Evolutionary conservation across 2,113 vertebrate species (phyloP).

Genomic region (Piaya cayana): DNA sequence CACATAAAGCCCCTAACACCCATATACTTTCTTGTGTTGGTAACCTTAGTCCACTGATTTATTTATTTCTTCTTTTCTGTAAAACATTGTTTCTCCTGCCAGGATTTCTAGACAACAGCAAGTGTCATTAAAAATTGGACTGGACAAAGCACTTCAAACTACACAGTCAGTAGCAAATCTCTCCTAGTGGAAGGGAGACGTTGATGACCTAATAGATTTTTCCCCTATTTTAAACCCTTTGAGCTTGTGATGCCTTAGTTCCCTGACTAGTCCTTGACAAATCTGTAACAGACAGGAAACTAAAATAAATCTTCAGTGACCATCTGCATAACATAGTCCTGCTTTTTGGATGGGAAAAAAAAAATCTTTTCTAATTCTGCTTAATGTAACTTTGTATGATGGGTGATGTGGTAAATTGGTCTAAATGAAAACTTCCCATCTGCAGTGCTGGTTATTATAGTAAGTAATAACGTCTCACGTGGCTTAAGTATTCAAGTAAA

Average conservation of each 20-base stretch:
- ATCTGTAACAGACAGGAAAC: background rate
- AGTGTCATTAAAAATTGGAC: conserved; percentile 7
- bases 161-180: background rate
- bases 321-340: background rate
- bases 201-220: background rate
- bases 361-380: background rate
- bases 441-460: background rate
- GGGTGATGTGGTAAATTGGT: background rate
- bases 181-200: background rate
- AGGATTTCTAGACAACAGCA: background rate
- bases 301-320: background rate
- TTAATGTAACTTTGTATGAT: background rate
- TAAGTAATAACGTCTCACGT: background rate
- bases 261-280: background rate
- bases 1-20: background rate
- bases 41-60: background rate
- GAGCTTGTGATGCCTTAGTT: background rate
- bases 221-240: background rate
- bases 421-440: background rate
- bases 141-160: background rate
- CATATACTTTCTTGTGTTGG: background rate
- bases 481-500: background rate
- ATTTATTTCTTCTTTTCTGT: background rate
- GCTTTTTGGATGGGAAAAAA: background rate
- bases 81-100: background rate